Conservation (phyloP, 2,113 vertebrate species). For the Triplophysa siluroides region DNA sequence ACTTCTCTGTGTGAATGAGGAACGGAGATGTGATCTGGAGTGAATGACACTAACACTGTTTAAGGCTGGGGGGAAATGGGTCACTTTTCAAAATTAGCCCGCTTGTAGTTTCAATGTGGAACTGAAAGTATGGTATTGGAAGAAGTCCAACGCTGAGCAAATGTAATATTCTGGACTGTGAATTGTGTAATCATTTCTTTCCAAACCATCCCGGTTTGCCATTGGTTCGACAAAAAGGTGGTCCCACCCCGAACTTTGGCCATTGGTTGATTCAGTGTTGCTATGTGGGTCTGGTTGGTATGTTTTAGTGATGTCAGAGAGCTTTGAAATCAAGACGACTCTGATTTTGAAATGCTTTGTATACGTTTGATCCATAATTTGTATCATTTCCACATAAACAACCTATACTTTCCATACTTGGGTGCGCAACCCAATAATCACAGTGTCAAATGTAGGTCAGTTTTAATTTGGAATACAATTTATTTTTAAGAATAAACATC, state of each 20-base stretch:
- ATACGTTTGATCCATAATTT: too few species aligned
- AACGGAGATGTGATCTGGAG: slow-evolving; percentile 16
- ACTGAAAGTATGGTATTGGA: slow-evolving; percentile 21
- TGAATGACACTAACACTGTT: not conserved
- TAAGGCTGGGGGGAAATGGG: slow-evolving; percentile 4
- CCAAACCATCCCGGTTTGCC: too few species aligned
- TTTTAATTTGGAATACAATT: not conserved
- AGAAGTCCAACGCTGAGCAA: not conserved
- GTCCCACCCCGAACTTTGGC: too few species aligned
- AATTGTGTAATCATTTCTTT: not conserved
- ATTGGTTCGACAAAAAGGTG: too few species aligned
- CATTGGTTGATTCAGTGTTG: too few species aligned
- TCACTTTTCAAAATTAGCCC: slow-evolving; percentile 26
- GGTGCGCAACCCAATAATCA: too few species aligned
- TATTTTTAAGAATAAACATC: not conserved
- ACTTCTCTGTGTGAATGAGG: slow-evolving; percentile 3
- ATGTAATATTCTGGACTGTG: not conserved
- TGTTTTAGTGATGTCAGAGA: too few species aligned
- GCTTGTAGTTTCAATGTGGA: slow-evolving; percentile 29
- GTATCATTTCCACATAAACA: too few species aligned
- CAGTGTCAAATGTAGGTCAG: slow-evolving; percentile 22
- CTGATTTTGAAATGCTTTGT: too few species aligned
- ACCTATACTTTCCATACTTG: too few species aligned
- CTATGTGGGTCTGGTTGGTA: too few species aligned
- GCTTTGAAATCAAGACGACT: too few species aligned